Evolutionary conservation across 2,113 vertebrate genomes (phyloP).

Genomic region (Nematolebias whitei): DNA sequence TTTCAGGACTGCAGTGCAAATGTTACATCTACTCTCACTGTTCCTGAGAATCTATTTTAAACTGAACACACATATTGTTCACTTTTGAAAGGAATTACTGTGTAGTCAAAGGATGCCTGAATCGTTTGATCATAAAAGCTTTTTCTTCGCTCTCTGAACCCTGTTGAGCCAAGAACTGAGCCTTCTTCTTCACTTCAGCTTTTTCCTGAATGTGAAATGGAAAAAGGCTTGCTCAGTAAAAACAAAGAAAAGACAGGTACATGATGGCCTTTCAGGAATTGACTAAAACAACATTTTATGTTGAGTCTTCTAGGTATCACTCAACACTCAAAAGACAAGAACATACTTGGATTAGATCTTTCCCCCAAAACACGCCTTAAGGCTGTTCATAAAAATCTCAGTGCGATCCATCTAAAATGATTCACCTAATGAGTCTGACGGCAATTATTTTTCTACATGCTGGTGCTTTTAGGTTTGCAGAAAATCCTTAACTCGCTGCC

Average conservation of each 20-base stretch:
- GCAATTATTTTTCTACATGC: neutral
- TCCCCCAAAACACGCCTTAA: neutral
- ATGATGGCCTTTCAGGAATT: no score
- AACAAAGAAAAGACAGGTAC: no score
- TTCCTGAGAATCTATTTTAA: no score
- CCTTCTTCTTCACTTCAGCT: neutral
- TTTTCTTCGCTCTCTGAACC: neutral
- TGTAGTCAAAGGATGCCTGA: neutral
- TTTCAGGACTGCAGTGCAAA: neutral
- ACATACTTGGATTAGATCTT: neutral
- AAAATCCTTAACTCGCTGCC: neutral
- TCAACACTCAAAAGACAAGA: neutral
- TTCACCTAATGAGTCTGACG: neutral
- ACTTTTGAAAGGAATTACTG: neutral
- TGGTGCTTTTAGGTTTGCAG: neutral
- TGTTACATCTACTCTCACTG: no score
- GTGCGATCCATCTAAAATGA: neutral
- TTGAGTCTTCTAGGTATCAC: neutral
- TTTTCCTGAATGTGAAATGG: neutral
- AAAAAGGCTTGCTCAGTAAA: neutral
- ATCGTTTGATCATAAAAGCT: neutral
- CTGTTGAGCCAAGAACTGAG: neutral
- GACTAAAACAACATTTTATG: neutral
- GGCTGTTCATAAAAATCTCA: neutral
- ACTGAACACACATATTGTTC: neutral